Evolutionary conservation across 2,888 invertebrate genomes (phyloP), one percentile per base, ranked within the genome.

Genomic region (Toxonevra muliebris): DNA sequence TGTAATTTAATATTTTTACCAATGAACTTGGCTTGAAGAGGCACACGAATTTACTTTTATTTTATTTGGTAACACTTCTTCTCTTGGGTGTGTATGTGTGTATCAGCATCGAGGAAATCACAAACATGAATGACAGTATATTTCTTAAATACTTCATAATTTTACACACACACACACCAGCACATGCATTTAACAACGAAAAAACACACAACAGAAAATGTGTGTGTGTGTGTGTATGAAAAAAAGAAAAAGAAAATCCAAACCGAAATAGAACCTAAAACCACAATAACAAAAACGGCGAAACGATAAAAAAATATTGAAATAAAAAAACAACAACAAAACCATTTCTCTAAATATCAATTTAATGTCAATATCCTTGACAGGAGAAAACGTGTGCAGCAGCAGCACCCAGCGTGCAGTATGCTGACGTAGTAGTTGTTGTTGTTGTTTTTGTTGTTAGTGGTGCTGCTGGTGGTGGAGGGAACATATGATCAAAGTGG

Each of bases 281-380:
- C 48, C 12, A 45, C 45, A 13, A 45, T 45, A 15, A 15, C 48
- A 48, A 48, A 48, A 48, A 15, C 48, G 48, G 5, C 48, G 13
- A 15, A 48, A 13, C 4, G 10, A 48, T 15, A 48, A 48, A 48
- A 48, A 48, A 13, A 1, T n/a, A 48, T n/a, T 15, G 15, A 48
- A 48, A 1, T 12, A 48, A 48, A 48, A 9, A 13, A 48, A 48
- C 48, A 48, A 53, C 17, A 19, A 15, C 53, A 53, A 53, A 1
- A 59, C n/a, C 30, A 42, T 59, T 58, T 40, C 41, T 15, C 8
- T 17, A 42, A 45, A 59, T 19, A 59, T 59, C 59, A 59, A 45
- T 59, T 59, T 59, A 59, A 59, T 15, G 59, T 43, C 40, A 19
- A 20, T 19, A 54, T 19, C 9, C 20, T 11, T 19, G 15, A 19